Evolutionary conservation across 2,113 vertebrate species (phyloP), one percentile per base, ranked within the genome.

Genomic region (Oncorhynchus clarkii): DNA sequence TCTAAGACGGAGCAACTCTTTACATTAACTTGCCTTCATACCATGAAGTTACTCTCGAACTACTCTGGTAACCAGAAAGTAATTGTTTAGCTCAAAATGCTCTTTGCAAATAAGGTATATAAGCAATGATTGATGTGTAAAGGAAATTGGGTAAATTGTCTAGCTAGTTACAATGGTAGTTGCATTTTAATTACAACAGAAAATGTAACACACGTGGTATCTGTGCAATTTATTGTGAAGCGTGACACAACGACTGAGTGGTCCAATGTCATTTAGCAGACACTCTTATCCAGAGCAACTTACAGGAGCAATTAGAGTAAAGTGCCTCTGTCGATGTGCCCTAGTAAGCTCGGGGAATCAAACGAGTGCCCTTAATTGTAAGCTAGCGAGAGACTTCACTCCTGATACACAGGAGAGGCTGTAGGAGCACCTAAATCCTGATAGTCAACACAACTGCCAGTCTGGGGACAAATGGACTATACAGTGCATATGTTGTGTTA

Each of bases 401-500:
- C 82, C 78, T 82, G 57, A 81, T 75, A n/a, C 12, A 72, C 45
- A 39, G 66, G 77, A 39, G 71, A 65, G 45, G 65, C 51, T 74
- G 73, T 60, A 18, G 77, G 39, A 39, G 8, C 78, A 65, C 54
- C 26, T 31, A 78, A 27, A 5, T 71, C 70, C 59, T 75, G 18
- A 4, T 65, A 48, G 80, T 39, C 74, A 76, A 67, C 79, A 80
- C 75, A 80, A 67, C 8, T 16, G 31, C 77, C 73, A 22, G 48
- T 75, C 80, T 85, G 76, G 66, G 67, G 83, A 70, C 51, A 79
- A 69, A 66, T 76, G 76, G 54, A 75, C 70, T 80, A 78, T 76
- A 75, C 48, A 71, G 54, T 78, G 51, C 83, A 84, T 81, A 70
- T 85, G 75, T 82, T 89, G 72, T 80, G 31, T 84, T 74, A 84